Percentiles rank a stretch among this genome's conserved stretches.
These are phyloP conservation scores for Lochmaea crataegi DNA, from an alignment of 2,888 invertebrate genomes.

Conservation along the genomic window DNA sequence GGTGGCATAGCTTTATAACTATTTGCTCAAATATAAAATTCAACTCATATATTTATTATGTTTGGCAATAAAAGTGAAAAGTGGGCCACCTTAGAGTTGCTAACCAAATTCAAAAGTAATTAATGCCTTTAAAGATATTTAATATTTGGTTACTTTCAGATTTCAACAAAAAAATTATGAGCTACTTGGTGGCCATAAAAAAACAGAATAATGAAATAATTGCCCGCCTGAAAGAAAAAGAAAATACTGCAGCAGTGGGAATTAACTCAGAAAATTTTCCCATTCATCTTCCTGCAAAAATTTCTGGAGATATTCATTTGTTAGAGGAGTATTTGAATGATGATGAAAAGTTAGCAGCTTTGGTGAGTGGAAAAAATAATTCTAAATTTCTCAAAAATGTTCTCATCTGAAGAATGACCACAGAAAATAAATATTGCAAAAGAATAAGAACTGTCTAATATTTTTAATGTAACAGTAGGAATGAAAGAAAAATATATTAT, in stretches of 20 bases:
- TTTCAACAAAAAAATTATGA: constrained; percentile 13
- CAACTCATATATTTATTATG: not conserved
- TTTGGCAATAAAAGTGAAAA: not conserved
- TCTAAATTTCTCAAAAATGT: not conserved
- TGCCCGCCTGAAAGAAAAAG: constrained; percentile 4
- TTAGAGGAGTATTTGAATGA: constrained; percentile 4
- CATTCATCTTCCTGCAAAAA: constrained; percentile 19
- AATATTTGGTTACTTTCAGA: constrained; percentile 1
- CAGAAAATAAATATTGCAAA: constrained; percentile 2
- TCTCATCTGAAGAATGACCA: not conserved
- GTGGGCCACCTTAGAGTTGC: not conserved
- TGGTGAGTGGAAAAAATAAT: constrained; percentile 5
- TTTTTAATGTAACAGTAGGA: not conserved
- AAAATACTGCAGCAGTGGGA: constrained; percentile 15
- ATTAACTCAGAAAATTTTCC: constrained; percentile 13
- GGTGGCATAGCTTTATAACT: not conserved
- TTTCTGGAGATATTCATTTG: constrained; percentile 11
- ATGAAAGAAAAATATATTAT: not conserved
- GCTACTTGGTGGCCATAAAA: constrained; percentile 16
- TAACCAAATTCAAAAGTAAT: not conserved
- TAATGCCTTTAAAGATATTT: not conserved
- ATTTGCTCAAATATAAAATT: not conserved
- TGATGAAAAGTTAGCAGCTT: constrained; percentile 8
- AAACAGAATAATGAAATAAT: constrained; percentile 16
- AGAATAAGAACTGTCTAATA: not conserved